phyloP scores from a whole-genome alignment of 2,113 vertebrate genomes.

The Origma solitaria region DNA sequence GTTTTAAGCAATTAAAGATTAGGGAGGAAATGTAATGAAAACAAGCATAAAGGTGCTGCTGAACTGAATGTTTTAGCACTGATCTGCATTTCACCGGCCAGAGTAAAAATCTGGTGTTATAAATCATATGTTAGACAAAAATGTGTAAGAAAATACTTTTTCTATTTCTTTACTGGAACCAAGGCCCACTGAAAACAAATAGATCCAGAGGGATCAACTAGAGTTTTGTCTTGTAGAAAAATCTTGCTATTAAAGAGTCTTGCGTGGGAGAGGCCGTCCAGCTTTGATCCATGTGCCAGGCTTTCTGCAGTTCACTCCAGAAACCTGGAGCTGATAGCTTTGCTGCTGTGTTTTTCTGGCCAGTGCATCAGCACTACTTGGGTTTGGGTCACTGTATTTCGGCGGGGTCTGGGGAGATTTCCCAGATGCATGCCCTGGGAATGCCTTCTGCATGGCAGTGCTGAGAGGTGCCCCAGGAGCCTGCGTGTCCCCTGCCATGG shows the following conservation, averaged over 20 bases:
- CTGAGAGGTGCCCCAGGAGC: neutral
- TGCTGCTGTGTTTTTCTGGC: neutral
- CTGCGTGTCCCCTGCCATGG: fast-evolving
- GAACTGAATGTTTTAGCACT: neutral
- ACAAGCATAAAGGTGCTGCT: neutral
- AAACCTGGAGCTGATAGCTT: neutral
- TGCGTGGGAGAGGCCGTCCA: neutral
- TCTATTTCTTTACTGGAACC: neutral
- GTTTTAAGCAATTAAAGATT: neutral
- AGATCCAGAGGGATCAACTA: neutral
- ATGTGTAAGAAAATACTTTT: neutral
- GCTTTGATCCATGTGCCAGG: neutral
- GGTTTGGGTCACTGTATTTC: neutral
- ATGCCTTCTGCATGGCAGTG: neutral
- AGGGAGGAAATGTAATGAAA: neutral
- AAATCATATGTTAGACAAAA: neutral
- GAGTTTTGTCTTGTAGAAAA: neutral
- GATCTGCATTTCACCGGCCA: neutral
- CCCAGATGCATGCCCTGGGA: neutral
- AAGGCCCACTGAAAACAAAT: neutral
- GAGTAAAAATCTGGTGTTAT: neutral
- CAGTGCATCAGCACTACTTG: fast-evolving
- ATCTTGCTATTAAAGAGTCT: neutral
- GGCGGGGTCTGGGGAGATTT: neutral
- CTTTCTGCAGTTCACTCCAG: neutral